phyloP scores from a whole-genome alignment of 2,113 vertebrate genomes.

The Hemichromis elongatus region DNA sequence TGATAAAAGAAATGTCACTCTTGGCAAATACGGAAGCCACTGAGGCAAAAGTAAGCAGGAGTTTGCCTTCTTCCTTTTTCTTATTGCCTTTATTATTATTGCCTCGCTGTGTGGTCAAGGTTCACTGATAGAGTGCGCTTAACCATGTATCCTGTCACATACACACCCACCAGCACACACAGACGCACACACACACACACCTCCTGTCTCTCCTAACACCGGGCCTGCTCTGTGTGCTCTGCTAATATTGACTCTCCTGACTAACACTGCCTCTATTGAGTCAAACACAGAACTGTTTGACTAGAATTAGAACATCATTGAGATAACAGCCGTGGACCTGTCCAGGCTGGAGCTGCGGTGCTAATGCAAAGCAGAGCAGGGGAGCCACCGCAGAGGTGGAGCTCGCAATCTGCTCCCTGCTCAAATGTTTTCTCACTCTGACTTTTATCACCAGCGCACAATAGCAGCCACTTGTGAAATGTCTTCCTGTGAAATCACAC shows the following conservation, averaged over 20 bases:
- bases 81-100: conserved; percentile 65
- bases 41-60: conserved; percentile 45
- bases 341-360: conserved; percentile 53
- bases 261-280: conserved; percentile 85
- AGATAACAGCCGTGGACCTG: conserved; percentile 76
- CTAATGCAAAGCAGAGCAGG: conserved; percentile 55
- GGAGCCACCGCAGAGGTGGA: conserved; percentile 28
- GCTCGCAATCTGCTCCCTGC: conserved; percentile 17
- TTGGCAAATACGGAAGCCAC: conserved; percentile 39
- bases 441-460: conserved; percentile 35
- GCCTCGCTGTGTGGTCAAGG: conserved; percentile 57
- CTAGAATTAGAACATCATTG: conserved; percentile 82
- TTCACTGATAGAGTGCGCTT: conserved; percentile 62
- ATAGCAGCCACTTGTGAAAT: conserved; percentile 47
- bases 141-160: conserved; percentile 51
- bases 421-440: conserved; percentile 46
- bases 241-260: conserved; percentile 92
- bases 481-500: conserved; percentile 31
- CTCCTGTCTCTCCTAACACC: conserved; percentile 77
- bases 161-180: conserved; percentile 57
- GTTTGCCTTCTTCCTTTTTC: conserved; percentile 51
- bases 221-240: conserved; percentile 84
- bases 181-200: conserved; percentile 38
- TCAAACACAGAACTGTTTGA: conserved; percentile 81
- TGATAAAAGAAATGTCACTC: conserved; percentile 53